Evolutionary conservation across 2,113 vertebrate species (phyloP).

Genomic region (Cariama cristata): DNA sequence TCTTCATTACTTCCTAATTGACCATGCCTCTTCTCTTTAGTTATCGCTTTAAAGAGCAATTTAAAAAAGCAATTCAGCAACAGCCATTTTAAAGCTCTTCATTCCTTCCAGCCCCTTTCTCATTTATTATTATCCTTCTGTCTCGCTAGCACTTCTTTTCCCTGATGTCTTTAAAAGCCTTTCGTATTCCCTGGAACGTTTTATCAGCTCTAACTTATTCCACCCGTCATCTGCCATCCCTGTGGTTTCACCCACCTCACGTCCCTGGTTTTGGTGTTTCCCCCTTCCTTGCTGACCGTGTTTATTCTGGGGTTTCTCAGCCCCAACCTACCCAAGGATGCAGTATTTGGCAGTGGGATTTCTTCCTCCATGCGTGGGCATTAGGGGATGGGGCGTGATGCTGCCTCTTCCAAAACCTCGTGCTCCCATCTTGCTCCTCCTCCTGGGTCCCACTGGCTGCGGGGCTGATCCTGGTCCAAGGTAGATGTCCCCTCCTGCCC

Average conservation of each 20-base stretch:
- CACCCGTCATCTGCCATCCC: not conserved
- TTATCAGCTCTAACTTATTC: not conserved
- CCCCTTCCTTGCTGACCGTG: fast-evolving
- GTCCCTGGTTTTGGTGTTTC: not conserved
- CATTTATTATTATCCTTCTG: constrained; percentile 50
- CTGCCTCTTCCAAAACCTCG: fast-evolving
- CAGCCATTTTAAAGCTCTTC: constrained; percentile 63
- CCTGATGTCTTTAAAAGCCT: not conserved
- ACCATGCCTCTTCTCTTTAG: constrained; percentile 65
- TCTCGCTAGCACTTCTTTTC: not conserved
- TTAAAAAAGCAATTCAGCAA: constrained; percentile 60
- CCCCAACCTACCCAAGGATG: fast-evolving
- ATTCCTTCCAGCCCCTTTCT: constrained; percentile 36
- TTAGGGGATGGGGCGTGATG: not conserved
- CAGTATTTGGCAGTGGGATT: not conserved
- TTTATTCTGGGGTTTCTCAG: not conserved
- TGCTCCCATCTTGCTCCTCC: not conserved
- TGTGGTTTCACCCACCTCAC: not conserved
- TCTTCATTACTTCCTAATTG: constrained; percentile 77
- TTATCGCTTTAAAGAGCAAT: constrained; percentile 71
- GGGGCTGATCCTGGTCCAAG: not conserved
- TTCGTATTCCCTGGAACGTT: not conserved
- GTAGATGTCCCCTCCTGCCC: not conserved
- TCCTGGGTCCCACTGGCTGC: fast-evolving
- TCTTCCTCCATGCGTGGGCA: fast-evolving